Percentiles rank a stretch among this genome's conserved stretches.
These are phyloP conservation scores for Coregonus clupeaformis DNA, from an alignment of 2,113 vertebrate genomes.

Conservation along the genomic window DNA sequence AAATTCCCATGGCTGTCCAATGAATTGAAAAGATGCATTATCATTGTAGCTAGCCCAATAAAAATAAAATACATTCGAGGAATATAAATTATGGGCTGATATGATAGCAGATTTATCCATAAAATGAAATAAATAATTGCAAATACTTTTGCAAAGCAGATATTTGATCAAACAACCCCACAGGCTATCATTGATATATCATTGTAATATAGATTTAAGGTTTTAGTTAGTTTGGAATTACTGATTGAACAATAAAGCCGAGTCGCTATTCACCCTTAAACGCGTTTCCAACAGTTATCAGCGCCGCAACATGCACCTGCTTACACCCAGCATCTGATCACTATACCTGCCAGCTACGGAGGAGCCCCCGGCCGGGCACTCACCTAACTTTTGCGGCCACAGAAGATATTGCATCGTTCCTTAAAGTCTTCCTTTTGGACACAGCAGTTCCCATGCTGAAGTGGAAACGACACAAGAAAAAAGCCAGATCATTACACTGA, in stretches of 20 bases:
- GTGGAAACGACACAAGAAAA: constrained; percentile 56
- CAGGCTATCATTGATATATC: background rate
- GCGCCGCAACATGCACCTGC: background rate
- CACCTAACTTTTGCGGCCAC: constrained; percentile 95
- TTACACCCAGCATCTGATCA: background rate
- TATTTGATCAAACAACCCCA: background rate
- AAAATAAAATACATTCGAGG: background rate
- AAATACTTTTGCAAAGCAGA: no score
- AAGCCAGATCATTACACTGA: constrained; percentile 66
- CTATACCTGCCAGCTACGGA: no score
- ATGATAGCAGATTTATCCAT: no score
- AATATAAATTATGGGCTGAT: background rate
- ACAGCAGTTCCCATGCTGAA: constrained; percentile 91
- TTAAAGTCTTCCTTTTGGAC: constrained; percentile 90
- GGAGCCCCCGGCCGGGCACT: constrained; percentile 49
- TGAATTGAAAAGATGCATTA: no score
- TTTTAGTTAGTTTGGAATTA: no score
- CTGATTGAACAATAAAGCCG: background rate
- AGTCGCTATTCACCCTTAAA: no score
- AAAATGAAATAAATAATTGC: no score
- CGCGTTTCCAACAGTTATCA: background rate
- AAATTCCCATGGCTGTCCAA: no score
- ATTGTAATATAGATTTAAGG: no score
- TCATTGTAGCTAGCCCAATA: background rate
- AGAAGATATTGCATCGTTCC: constrained; percentile 90